Evolutionary conservation across 1,140 invertebrate species (phyloP).

Genomic region (Heliconius himera): DNA sequence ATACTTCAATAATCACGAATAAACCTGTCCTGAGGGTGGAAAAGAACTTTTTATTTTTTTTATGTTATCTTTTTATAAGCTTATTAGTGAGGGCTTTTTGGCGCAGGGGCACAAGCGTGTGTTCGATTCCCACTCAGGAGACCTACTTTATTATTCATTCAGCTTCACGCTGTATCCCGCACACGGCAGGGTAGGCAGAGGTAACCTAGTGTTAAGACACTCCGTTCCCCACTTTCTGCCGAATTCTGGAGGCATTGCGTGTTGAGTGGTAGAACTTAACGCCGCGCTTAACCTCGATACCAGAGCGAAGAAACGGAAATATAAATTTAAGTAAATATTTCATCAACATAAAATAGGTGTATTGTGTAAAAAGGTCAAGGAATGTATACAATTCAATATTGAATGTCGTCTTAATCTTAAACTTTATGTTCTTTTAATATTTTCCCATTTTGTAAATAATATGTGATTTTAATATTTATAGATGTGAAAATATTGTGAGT

Average conservation of each 20-base stretch:
- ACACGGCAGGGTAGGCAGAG: no score
- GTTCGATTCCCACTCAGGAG: no score
- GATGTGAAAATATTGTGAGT: no score
- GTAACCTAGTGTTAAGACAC: no score
- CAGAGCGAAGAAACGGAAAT: no score
- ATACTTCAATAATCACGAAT: conserved; percentile 61
- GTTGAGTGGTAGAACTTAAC: no score
- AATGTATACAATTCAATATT: not conserved
- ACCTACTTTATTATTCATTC: no score
- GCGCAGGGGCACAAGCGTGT: not conserved
- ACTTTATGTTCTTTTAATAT: conserved; percentile 6
- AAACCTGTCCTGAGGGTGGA: conserved; percentile 44
- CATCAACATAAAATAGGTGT: not conserved
- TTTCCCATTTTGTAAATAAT: not conserved
- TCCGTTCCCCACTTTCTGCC: no score
- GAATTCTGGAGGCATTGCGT: no score
- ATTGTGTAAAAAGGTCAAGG: conserved; percentile 1
- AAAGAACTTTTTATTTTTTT: conserved; percentile 15
- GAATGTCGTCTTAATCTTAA: not conserved
- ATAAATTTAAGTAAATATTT: no score
- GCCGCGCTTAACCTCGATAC: no score
- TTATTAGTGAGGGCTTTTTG: not conserved
- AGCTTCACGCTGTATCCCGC: no score
- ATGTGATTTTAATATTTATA: not conserved
- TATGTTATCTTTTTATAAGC: not conserved